Conservation (phyloP, 2,797 vertebrate species). For the Diceros bicornis region DNA sequence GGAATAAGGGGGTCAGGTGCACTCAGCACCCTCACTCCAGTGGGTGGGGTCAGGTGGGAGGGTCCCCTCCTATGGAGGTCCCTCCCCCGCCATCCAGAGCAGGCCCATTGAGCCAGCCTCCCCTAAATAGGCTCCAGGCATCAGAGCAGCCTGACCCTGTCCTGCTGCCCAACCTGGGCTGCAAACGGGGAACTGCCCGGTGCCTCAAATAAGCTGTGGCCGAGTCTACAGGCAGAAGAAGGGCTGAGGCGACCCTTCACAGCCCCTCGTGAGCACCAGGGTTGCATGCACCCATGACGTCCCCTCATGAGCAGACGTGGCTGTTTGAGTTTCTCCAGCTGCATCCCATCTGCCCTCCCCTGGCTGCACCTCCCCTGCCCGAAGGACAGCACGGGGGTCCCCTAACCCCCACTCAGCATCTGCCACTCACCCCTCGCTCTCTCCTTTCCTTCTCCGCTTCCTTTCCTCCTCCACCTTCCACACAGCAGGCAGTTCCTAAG, state of each 20-base stretch:
- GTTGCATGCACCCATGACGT: not conserved
- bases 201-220: not conserved
- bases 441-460: not conserved
- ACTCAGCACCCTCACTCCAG: not conserved
- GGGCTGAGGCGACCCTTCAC: not conserved
- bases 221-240: not conserved
- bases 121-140: not conserved
- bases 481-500: not conserved
- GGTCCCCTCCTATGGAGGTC: fast-evolving
- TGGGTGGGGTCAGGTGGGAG: too few species aligned
- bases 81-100: not conserved
- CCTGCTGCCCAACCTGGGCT: not conserved
- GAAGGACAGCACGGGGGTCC: not conserved
- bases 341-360: too few species aligned
- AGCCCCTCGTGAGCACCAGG: not conserved
- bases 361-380: not conserved
- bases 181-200: too few species aligned
- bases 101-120: not conserved
- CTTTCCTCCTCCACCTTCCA: not conserved
- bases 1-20: not conserved
- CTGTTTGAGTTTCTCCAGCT: not conserved
- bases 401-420: too few species aligned
- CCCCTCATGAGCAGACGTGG: not conserved
- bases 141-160: not conserved
- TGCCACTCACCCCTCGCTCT: too few species aligned